Conservation (phyloP, 2,113 vertebrate genomes). For the Ifrita kowaldi region DNA sequence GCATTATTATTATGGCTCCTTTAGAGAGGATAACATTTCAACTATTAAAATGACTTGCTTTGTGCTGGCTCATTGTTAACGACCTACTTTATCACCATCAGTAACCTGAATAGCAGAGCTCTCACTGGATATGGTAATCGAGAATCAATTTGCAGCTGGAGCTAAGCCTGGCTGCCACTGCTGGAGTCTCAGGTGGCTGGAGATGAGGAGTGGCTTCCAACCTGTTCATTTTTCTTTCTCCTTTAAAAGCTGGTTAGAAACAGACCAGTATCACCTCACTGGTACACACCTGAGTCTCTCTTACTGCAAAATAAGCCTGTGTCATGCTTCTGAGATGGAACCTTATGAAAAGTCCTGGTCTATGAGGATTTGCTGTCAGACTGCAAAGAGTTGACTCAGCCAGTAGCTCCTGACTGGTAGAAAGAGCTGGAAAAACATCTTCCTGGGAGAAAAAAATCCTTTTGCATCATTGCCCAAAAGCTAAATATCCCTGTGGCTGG, state of each 20-base stretch:
- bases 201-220: background rate
- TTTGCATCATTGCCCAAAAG: background rate
- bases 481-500: background rate
- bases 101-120: constrained; percentile 5
- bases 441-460: background rate
- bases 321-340: background rate
- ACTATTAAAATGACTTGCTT: constrained; percentile 49
- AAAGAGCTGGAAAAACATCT: background rate
- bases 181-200: background rate
- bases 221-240: background rate
- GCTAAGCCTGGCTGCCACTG: background rate
- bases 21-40: constrained; percentile 31
- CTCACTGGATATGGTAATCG: background rate
- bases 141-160: constrained; percentile 15
- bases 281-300: background rate
- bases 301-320: background rate
- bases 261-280: background rate
- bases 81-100: constrained; percentile 42
- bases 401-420: background rate
- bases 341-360: background rate
- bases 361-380: background rate
- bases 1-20: constrained; percentile 34
- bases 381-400: background rate
- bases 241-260: background rate
- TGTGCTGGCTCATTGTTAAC: constrained; percentile 42